Evolutionary conservation across 2,888 invertebrate genomes (phyloP), one percentile per base, ranked within the genome.

Genomic region (Baccha elongata): DNA sequence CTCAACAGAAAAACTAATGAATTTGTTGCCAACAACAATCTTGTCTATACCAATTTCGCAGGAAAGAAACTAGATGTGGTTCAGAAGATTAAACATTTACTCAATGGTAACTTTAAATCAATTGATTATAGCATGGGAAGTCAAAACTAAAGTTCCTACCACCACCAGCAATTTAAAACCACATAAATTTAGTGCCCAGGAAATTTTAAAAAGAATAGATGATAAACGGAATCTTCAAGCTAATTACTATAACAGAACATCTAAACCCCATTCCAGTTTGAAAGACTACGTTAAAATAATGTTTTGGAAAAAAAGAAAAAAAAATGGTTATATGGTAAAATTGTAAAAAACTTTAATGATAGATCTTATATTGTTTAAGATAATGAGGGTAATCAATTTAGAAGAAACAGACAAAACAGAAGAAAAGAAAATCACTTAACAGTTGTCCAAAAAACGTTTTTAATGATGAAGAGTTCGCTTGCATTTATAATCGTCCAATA

Each of bases 11-110:
- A 91, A 19, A 87, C 91, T 0, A 86, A 87, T 1, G 90, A 92
- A 0, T 89, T 91, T 74, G 91, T 92, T 50, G 60, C 86, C 0
- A 88, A 87, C 0, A 88, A 90, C 15, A 90, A 90, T 17, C 8
- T 92, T 0, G 87, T 89, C 0, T 92, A 91, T 26, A 90, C 92
- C 1, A 88, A 91, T 23, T 88, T 89, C n/a, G 90, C 92, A 13
- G 92, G 92, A 0, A 90, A 92, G 71, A 91, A 91, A 67, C 52
- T 92, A 0, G 90, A 91, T 23, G 21, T 91, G 0, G 88, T 89
- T 17, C 60, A 91, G 6, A 75, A 84, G 0, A 19, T 91, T 0
- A 92, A 92, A 72, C 90, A 92, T 17, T 62, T 88, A 2, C 86
- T 87, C 0, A 88, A 90, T 11, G 89, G 87, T 1, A 87, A 88